These are phyloP conservation scores for Chorisops tibialis DNA, from an alignment of 2,888 invertebrate species.

Conservation along the genomic window DNA sequence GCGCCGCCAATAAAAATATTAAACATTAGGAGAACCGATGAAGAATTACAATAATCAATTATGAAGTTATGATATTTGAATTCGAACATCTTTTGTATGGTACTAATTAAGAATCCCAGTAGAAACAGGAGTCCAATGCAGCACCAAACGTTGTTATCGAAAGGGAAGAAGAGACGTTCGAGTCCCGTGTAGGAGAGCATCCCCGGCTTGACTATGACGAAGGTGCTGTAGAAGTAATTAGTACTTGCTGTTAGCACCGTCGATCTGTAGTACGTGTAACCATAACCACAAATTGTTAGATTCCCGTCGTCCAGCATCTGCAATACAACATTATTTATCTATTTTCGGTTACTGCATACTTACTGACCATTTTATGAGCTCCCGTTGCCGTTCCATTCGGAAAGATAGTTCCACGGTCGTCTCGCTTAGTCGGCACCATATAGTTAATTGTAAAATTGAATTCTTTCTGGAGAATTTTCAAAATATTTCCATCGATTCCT, in stretches of 20 bases:
- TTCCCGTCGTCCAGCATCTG: conserved; percentile 25
- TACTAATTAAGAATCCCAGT: neutral
- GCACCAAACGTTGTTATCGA: conserved; percentile 23
- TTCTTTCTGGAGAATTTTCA: conserved; percentile 19
- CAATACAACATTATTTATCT: neutral
- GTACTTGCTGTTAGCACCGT: conserved; percentile 2
- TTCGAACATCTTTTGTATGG: neutral
- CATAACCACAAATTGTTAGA: conserved; percentile 25
- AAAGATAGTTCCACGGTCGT: conserved; percentile 24
- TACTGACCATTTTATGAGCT: conserved; percentile 21
- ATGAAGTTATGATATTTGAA: conserved; percentile 8
- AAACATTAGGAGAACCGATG: conserved; percentile 28
- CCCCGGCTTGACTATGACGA: conserved; percentile 24
- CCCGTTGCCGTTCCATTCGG: conserved; percentile 27
- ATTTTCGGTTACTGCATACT: too few species aligned
- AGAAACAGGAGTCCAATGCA: conserved; percentile 3
- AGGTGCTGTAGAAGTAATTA: conserved; percentile 12
- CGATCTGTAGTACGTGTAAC: conserved; percentile 14
- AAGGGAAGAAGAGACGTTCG: conserved; percentile 28
- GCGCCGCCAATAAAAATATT: conserved; percentile 27
- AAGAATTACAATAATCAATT: conserved; percentile 9
- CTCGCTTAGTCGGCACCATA: neutral
- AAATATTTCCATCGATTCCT: conserved; percentile 30
- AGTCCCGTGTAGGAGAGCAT: conserved; percentile 19
- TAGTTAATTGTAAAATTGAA: conserved; percentile 27